Conservation (phyloP, 2,888 invertebrate species). For the Camptogramma bilineatum region DNA sequence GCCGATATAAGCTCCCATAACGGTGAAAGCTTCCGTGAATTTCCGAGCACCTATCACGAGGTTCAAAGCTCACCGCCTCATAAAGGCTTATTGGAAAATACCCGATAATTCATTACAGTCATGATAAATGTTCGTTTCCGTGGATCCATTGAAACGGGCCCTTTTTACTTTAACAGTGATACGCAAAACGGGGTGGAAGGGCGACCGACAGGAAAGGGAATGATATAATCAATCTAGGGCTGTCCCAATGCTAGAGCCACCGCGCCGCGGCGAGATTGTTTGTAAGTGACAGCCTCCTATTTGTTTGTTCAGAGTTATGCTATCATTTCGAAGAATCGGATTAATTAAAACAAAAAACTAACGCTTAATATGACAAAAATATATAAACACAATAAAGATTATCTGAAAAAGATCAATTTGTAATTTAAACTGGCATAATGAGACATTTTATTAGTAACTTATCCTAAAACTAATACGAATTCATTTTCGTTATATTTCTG, state of each 20-base stretch:
- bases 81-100: slow-evolving; percentile 74
- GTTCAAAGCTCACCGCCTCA: slow-evolving; percentile 27
- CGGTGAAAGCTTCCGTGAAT: slow-evolving; percentile 11
- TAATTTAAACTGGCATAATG: too few species aligned
- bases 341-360: not conserved
- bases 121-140: slow-evolving; percentile 81
- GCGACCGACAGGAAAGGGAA: slow-evolving; percentile 70
- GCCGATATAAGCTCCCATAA: slow-evolving; percentile 3
- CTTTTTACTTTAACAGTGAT: slow-evolving; percentile 83
- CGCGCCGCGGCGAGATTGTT: slow-evolving; percentile 62
- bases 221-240: slow-evolving; percentile 81
- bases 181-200: slow-evolving; percentile 81
- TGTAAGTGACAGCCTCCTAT: slow-evolving; percentile 25
- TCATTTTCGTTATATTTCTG: too few species aligned
- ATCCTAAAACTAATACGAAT: too few species aligned
- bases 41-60: slow-evolving; percentile 24
- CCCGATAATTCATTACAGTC: slow-evolving; percentile 82
- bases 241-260: slow-evolving; percentile 61
- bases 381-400: not conserved
- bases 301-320: slow-evolving; percentile 8
- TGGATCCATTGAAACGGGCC: slow-evolving; percentile 76
- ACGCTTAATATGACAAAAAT: not conserved
- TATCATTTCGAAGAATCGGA: not conserved
- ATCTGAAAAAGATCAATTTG: too few species aligned
- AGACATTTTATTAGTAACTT: too few species aligned